A percentile compares a stretch with the other conserved stretches of the same genome.
Evolutionary conservation across 2,797 vertebrate species (phyloP).

Genomic region (Podargus strigoides): DNA sequence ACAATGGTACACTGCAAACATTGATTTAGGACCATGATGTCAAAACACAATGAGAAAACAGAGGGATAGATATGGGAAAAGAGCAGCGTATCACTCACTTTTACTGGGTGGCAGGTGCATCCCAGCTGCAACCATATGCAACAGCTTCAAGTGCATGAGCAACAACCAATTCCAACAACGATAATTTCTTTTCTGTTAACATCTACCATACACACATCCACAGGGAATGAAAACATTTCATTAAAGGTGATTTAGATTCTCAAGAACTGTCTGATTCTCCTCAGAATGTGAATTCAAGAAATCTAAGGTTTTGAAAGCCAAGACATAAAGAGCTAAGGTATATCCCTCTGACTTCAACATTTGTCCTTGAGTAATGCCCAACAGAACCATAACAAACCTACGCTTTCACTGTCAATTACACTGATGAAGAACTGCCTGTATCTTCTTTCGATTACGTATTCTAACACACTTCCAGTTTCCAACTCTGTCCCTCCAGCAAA

Average conservation of each 20-base stretch:
- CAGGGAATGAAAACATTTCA: neutral
- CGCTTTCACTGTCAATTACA: too few species aligned
- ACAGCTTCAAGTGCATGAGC: neutral
- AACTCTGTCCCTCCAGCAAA: neutral
- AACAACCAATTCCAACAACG: neutral
- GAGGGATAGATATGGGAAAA: neutral
- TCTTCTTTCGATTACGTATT: neutral
- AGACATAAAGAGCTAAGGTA: neutral
- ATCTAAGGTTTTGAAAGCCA: neutral
- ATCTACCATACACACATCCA: neutral
- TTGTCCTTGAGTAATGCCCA: neutral
- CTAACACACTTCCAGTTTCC: neutral
- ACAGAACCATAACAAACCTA: fast-evolving
- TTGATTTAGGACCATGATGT: too few species aligned
- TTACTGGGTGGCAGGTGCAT: neutral
- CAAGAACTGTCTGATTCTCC: neutral
- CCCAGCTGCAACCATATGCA: neutral
- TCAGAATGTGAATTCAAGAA: neutral
- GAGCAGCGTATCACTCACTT: neutral
- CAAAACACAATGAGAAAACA: neutral
- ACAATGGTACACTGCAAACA: neutral
- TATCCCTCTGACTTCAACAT: neutral
- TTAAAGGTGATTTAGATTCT: neutral
- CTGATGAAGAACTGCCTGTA: neutral
- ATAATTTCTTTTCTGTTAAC: neutral